Evolutionary conservation across 2,113 vertebrate species (phyloP), one percentile per base, ranked within the genome.

Genomic region (Podiceps cristatus): DNA sequence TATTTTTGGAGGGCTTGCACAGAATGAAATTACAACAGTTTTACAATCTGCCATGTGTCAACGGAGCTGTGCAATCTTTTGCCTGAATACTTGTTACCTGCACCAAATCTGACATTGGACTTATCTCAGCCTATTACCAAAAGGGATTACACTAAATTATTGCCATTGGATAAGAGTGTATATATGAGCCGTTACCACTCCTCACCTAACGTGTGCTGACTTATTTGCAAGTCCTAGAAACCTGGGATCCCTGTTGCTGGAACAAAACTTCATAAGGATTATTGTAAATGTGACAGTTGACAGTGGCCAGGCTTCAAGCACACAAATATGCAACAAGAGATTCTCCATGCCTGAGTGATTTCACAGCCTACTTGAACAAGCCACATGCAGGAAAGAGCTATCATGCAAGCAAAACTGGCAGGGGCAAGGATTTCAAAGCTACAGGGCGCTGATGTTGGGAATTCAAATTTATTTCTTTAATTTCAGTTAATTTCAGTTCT

Each of bases 181-280:
- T 10, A 2, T 11, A 52, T 44, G 12, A 88, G 19, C 33, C 4
- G 3, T n/a, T 24, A 13, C 8, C 0, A 10, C 11, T n/a, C 23
- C 9, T 49, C 37, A 52, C 24, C 33, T 22, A 47, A 76, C 4
- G 14, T 0, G 3, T 42, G 42, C 18, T 77, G 25, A 45, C 35
- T 66, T 45, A 73, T 68, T 69, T 23, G 8, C 35, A 86, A 74
- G 12, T 35, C 33, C 69, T 69, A 33, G 17, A 68, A 76, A 52
- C 10, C 16, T 60, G 49, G 18, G 24, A 8, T 71, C 45, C 18
- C 31, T 58, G 10, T 10, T 50, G 12, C 52, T 83, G 76, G 31
- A 79, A 72, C 3, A 37, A 33, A 88, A 63, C 13, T 5, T 79
- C 3, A 0, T 33, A 29, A 78, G 4, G n/a, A 62, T 75, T 85